These are phyloP conservation scores for Calliopum simillimum DNA, from an alignment of 2,888 invertebrate species.

Conservation along the genomic window DNA sequence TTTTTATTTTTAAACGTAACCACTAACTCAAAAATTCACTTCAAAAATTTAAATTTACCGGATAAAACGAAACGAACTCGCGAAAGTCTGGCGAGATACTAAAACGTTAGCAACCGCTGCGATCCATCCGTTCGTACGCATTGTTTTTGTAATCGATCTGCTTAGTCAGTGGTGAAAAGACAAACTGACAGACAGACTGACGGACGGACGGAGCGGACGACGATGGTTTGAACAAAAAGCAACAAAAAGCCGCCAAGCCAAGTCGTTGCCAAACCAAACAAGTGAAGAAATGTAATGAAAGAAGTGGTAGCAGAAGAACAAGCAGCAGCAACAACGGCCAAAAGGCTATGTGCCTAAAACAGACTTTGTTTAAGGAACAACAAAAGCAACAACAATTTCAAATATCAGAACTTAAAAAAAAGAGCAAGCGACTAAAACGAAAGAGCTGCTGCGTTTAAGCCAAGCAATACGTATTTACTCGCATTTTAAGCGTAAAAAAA, in stretches of 20 bases:
- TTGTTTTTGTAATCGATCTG: conserved; percentile 40
- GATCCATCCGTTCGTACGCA: conserved; percentile 37
- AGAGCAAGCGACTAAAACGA: conserved; percentile 31
- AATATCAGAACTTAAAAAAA: conserved; percentile 2
- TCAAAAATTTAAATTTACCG: too few species aligned
- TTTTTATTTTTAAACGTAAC: too few species aligned
- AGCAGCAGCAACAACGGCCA: neutral
- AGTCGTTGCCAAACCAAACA: too few species aligned
- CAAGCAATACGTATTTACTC: too few species aligned
- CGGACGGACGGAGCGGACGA: too few species aligned
- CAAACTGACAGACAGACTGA: too few species aligned
- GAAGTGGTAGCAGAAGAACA: neutral
- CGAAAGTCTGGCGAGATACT: conserved; percentile 60
- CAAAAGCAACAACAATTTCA: conserved; percentile 3
- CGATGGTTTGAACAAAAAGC: too few species aligned
- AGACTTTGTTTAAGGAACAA: conserved; percentile 22
- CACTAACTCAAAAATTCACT: too few species aligned
- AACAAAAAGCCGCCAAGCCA: too few species aligned
- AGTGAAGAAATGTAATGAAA: too few species aligned
- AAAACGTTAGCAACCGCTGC: conserved; percentile 47
- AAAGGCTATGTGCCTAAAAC: neutral
- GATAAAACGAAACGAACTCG: conserved; percentile 53
- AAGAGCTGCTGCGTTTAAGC: conserved; percentile 22
- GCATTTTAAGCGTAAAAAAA: too few species aligned
- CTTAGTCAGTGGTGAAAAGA: conserved; percentile 12